phyloP scores from a whole-genome alignment of 2,888 invertebrate species.

The Hedya salicella region DNA sequence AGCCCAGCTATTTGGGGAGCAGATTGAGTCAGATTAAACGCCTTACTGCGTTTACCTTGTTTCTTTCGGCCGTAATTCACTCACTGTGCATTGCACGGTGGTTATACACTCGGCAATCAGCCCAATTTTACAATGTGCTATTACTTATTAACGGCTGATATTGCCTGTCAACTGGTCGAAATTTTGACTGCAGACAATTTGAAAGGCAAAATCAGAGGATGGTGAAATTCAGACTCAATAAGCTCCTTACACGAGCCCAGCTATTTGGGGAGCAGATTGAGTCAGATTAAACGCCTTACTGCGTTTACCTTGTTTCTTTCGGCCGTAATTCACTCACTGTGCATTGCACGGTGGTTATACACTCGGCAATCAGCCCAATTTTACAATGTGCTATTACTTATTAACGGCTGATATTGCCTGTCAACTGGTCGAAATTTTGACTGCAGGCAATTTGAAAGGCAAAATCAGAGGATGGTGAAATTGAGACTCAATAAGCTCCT shows the following conservation, averaged over 20 bases:
- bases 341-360: constrained; percentile 9
- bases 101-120: too few relatives aligned
- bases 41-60: constrained; percentile 56
- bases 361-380: background rate
- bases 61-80: constrained; percentile 51
- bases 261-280: constrained; percentile 70
- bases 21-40: constrained; percentile 68
- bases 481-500: constrained; percentile 46
- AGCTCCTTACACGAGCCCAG: constrained; percentile 57
- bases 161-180: too few relatives aligned
- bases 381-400: too few relatives aligned
- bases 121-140: too few relatives aligned
- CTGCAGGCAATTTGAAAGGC: too few relatives aligned
- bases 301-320: constrained; percentile 57
- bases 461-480: too few relatives aligned
- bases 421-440: too few relatives aligned
- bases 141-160: too few relatives aligned
- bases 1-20: constrained; percentile 65
- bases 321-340: constrained; percentile 49
- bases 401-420: too few relatives aligned
- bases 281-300: constrained; percentile 61
- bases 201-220: too few relatives aligned
- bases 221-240: too few relatives aligned
- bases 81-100: constrained; percentile 48
- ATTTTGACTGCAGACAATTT: too few relatives aligned